Base-by-base conservation (phyloP, 92 coral and sea anemone genomes). In the Parazoanthus swiftii region DNA sequence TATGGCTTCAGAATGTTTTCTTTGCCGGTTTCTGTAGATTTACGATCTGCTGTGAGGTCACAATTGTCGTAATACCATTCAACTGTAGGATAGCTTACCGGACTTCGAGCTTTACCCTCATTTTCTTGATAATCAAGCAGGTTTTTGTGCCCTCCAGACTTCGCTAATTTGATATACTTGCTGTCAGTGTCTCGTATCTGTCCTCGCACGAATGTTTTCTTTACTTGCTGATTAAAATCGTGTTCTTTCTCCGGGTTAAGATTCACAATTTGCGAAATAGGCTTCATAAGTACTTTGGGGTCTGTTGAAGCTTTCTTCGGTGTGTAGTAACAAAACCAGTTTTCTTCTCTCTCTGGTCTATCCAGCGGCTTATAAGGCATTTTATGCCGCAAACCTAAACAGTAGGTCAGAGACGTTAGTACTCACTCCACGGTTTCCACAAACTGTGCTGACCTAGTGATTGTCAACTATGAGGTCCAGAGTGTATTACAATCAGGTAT, bases 71-170 rank as follows among this genome's bases (percentile, higher is more conserved):
- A 84, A 14, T 84, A 84, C 87, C 87, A 84, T 71, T 84, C 87
- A 13, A 72, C 87, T 25, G 46, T 33, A 26, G 78, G 46, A 29
- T 84, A 84, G 65, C 26, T 26, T 70, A 48, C 87, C 3, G 87
- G 87, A 1, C 75, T 71, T 44, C 68, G 77, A 70, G 8, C 23
- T 84, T 35, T 73, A 48, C 46, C 68, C 59, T 84, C 46, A 74
- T 50, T 68, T 48, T 84, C 87, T 16, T 46, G 59, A 72, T 70
- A 84, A 2, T 84, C 77, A 33, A 84, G 87, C 7, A 84, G 66
- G 29, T 84, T 71, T 46, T 84, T 84, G 79, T 84, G 87, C 8
- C 87, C 87, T 29, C 87, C 87, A 84, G 87, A 84, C 43, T 84
- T 84, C 0, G 87, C 87, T 44, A 84, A 35, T 71, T 84, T 84